A percentile compares a stretch with the other conserved stretches of the same genome.
Evolutionary conservation across 2,113 vertebrate genomes (phyloP).

Genomic region (Brachirus orientalis): DNA sequence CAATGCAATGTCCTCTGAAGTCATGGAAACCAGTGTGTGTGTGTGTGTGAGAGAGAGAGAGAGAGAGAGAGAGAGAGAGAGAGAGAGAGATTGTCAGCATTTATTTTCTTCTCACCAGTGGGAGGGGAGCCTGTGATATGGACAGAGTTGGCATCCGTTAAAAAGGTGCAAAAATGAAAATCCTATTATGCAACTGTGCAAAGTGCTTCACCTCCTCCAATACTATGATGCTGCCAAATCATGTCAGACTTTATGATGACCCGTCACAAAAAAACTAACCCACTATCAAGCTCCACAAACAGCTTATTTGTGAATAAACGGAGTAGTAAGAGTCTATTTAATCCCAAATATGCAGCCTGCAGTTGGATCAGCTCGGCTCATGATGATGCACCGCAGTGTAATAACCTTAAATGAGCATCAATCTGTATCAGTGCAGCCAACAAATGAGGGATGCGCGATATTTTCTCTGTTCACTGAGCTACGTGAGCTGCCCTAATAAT

Average conservation of each 20-base stretch:
- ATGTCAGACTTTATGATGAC: slow-evolving; percentile 31
- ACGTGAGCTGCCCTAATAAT: slow-evolving; percentile 28
- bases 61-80: too few relatives aligned
- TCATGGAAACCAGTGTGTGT: too few relatives aligned
- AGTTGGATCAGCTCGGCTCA: slow-evolving; percentile 42
- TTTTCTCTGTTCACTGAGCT: slow-evolving; percentile 18
- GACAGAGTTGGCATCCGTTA: slow-evolving; percentile 58
- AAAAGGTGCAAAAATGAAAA: slow-evolving; percentile 57
- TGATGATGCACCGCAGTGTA: slow-evolving; percentile 51
- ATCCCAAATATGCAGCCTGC: neutral
- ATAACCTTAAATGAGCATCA: slow-evolving; percentile 60
- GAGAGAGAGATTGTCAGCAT: slow-evolving; percentile 51
- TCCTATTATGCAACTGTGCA: slow-evolving; percentile 61
- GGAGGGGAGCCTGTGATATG: slow-evolving; percentile 42
- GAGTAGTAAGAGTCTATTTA: neutral
- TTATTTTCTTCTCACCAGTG: slow-evolving; percentile 49
- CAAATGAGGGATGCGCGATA: slow-evolving; percentile 37
- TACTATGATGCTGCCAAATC: slow-evolving; percentile 40
- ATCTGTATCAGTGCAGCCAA: slow-evolving; percentile 38
- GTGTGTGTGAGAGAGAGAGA: too few relatives aligned
- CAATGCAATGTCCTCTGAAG: too few relatives aligned
- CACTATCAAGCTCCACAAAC: neutral
- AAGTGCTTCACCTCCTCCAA: slow-evolving; percentile 47
- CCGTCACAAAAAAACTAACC: slow-evolving; percentile 24
- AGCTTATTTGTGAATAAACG: neutral